Evolutionary conservation across 2,113 vertebrate genomes (phyloP), one percentile per base, ranked within the genome.

Genomic region (Oxyura jamaicensis): DNA sequence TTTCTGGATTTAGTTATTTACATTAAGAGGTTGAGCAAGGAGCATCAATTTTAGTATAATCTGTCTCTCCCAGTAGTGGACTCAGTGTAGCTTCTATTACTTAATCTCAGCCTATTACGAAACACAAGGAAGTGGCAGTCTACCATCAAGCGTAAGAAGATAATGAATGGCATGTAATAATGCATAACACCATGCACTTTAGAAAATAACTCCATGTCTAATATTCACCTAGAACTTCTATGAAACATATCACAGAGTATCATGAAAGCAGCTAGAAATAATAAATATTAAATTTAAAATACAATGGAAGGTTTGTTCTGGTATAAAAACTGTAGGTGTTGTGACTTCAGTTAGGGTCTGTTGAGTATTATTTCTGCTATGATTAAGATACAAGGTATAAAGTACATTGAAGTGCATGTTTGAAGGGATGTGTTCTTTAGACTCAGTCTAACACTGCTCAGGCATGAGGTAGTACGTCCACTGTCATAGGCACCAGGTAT

Each of bases 231-330:
- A 62, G 22, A 31, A 28, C 13, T 46, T 80, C 39, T 16, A 3
- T 35, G 33, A 56, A 44, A 36, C 15, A 31, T 3, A 46, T 25
- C 8, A 42, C n/a, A 3, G 0, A 1, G 8, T 53, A 22, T 18
- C 2, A 2, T 15, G 25, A 25, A 66, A 88, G 29, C 13, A 65
- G 16, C 50, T 83, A 52, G 11, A 33, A 50, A 62, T 75, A 48
- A 53, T 6, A 1, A 19, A 79, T 46, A 2, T 4, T n/a, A 58
- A 4, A 46, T 58, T 56, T 84, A n/a, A 88, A 67, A 5, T 53
- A 36, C 22, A 58, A 4, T 8, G 79, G 18, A 35, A 83, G 20
- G 17, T 39, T 66, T 48, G 5, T 36, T 59, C 9, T 36, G 4
- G 6, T 89, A 11, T 73, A 65, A 53, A 82, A 86, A 17, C 13